These are phyloP conservation scores for Micronycteris hirsuta DNA, from an alignment of 2,113 vertebrate species.

Conservation along the genomic window DNA sequence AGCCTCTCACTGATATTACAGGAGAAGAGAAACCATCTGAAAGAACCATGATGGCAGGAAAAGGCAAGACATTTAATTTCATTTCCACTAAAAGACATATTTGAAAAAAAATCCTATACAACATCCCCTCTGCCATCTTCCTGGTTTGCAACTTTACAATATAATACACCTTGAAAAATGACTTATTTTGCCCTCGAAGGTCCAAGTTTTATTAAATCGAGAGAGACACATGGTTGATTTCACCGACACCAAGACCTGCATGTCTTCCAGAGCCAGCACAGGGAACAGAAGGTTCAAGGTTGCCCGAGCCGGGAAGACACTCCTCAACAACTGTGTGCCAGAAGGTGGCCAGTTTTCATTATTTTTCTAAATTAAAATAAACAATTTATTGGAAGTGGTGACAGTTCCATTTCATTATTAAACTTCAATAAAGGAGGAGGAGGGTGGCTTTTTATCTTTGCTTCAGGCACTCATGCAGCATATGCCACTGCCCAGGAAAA, in stretches of 20 bases:
- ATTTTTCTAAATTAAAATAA: constrained; percentile 66
- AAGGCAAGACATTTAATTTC: background rate
- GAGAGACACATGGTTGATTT: background rate
- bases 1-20: background rate
- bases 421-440: constrained; percentile 27
- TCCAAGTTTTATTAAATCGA: background rate
- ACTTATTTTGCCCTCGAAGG: background rate
- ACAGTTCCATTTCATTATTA: constrained; percentile 53
- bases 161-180: background rate
- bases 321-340: background rate
- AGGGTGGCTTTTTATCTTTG: constrained; percentile 45
- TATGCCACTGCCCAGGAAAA: constrained; percentile 50
- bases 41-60: background rate
- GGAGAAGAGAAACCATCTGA: background rate
- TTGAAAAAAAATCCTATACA: background rate
- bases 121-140: background rate
- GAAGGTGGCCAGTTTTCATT: background rate
- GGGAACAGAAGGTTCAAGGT: background rate
- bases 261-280: background rate
- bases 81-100: background rate
- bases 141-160: background rate
- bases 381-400: constrained; percentile 42
- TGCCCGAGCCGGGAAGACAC: background rate
- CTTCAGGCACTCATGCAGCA: constrained; percentile 56
- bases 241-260: background rate